Evolutionary conservation across 1,140 invertebrate species (phyloP).

Genomic region (Grapholita molesta): DNA sequence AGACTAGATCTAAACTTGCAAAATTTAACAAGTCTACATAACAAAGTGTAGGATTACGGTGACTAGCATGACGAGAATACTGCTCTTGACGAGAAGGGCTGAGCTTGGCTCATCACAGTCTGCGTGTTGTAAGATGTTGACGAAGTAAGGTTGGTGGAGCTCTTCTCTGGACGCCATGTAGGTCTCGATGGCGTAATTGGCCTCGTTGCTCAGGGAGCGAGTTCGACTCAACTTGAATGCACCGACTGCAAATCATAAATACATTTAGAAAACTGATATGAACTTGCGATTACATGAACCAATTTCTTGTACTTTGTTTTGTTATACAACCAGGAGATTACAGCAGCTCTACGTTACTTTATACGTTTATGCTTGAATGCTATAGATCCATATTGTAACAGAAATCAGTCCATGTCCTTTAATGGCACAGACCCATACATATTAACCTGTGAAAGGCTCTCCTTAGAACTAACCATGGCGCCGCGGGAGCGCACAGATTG

Average conservation of each 20-base stretch:
- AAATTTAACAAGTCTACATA: too few species aligned
- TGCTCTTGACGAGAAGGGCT: conserved; percentile 13
- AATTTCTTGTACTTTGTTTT: too few species aligned
- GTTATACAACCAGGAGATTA: too few species aligned
- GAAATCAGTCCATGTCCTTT: too few species aligned
- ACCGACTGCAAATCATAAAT: conserved; percentile 4
- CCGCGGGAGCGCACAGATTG: too few species aligned
- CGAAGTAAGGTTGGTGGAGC: neutral
- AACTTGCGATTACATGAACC: too few species aligned
- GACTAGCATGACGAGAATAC: conserved; percentile 8
- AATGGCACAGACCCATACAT: too few species aligned
- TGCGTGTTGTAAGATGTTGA: neutral
- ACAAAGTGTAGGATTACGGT: neutral
- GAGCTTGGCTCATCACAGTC: neutral
- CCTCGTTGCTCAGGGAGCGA: neutral
- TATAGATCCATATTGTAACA: too few species aligned
- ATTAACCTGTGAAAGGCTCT: too few species aligned
- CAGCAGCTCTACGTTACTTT: too few species aligned
- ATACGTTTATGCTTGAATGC: too few species aligned
- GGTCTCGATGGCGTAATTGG: neutral
- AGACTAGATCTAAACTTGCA: neutral
- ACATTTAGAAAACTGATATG: neutral
- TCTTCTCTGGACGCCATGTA: neutral
- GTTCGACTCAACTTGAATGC: conserved; percentile 1
- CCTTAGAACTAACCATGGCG: too few species aligned